A percentile compares a stretch with the other conserved stretches of the same genome.
Evolutionary conservation across 1,140 invertebrate genomes (phyloP).

Genomic region (Brachionus angularis): DNA sequence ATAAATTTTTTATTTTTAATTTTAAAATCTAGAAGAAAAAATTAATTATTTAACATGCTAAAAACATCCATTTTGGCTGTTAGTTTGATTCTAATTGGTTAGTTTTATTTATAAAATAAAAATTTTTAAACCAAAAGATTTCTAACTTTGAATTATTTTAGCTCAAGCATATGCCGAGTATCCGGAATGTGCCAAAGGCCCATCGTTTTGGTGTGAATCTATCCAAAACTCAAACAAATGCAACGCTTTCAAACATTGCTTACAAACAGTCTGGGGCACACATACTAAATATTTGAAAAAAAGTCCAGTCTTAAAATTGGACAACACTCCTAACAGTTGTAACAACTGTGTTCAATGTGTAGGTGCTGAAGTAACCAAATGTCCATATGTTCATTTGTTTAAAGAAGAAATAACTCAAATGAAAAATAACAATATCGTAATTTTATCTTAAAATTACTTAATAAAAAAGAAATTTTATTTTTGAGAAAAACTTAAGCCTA

Average conservation of each 20-base stretch:
- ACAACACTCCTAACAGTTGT: slow-evolving; percentile 2
- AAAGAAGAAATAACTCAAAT: background rate
- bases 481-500: background rate
- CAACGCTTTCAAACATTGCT: slow-evolving; percentile 30
- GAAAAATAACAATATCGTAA: background rate
- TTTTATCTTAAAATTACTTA: background rate
- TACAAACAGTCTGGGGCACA: slow-evolving; percentile 36
- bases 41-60: too few relatives aligned
- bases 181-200: slow-evolving; percentile 26
- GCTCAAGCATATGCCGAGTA: too few relatives aligned
- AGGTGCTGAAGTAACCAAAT: background rate
- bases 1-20: too few relatives aligned
- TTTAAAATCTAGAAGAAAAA: too few relatives aligned
- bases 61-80: too few relatives aligned
- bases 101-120: too few relatives aligned
- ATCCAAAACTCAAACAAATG: slow-evolving; percentile 27
- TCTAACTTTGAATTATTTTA: too few relatives aligned
- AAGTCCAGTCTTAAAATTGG: background rate
- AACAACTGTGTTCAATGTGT: slow-evolving; percentile 27
- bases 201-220: slow-evolving; percentile 37
- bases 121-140: too few relatives aligned
- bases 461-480: background rate
- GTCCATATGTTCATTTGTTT: background rate
- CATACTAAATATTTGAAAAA: background rate
- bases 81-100: too few relatives aligned